A percentile compares a stretch with the other conserved stretches of the same genome.
Conservation (phyloP, 2,797 vertebrate genomes). For the Todus mexicanus region DNA sequence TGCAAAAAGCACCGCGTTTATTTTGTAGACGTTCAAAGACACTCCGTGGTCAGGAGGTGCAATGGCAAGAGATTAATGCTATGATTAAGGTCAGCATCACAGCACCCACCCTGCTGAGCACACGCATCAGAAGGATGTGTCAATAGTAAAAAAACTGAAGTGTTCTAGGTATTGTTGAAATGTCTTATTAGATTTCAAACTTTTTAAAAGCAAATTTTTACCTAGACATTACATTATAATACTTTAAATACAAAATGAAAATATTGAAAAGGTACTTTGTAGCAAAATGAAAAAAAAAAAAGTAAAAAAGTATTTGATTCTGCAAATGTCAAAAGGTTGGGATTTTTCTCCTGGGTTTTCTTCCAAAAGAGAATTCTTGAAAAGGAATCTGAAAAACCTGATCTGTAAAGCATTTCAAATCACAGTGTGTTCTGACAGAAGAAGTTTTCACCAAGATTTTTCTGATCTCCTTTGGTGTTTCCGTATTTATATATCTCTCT, state of each 20-base stretch:
- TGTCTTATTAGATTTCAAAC: neutral
- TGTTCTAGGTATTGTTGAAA: neutral
- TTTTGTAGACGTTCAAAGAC: neutral
- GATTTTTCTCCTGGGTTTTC: neutral
- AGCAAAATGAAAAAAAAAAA: neutral
- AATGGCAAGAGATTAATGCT: neutral
- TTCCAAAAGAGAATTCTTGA: neutral
- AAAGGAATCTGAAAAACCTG: neutral
- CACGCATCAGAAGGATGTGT: neutral
- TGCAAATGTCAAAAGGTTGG: neutral
- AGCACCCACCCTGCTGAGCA: neutral
- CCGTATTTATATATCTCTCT: neutral
- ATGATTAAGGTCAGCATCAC: neutral
- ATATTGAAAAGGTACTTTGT: neutral
- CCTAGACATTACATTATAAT: neutral
- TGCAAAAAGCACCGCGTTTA: neutral
- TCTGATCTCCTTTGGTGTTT: neutral
- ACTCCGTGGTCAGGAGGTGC: neutral
- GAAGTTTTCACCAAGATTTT: neutral
- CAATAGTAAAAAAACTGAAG: neutral
- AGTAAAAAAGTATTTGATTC: slow-evolving; percentile 3
- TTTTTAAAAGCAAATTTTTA: neutral
- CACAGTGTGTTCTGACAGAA: neutral
- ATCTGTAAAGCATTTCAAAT: neutral
- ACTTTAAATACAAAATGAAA: neutral